Evolutionary conservation across 2,113 vertebrate species (phyloP).

Genomic region (Coturnix japonica): DNA sequence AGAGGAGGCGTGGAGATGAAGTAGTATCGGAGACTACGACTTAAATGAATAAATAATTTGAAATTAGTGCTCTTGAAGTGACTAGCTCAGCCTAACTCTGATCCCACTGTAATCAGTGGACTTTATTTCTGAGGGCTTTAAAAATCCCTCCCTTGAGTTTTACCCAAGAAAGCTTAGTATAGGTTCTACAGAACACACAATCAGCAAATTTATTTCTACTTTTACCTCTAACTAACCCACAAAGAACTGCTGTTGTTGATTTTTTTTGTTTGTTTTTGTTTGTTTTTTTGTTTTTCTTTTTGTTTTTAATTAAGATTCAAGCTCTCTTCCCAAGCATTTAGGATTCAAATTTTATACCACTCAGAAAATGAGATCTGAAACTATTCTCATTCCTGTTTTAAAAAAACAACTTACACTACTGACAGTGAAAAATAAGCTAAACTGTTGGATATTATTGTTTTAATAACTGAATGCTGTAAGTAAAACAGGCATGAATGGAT

Average conservation of each 20-base stretch:
- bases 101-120: not conserved
- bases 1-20: not conserved
- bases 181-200: not conserved
- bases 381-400: not conserved
- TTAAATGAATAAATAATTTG: not conserved
- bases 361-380: not conserved
- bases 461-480: not conserved
- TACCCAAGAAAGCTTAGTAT: not conserved
- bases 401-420: not conserved
- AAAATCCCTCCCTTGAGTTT: not conserved
- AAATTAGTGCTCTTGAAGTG: not conserved
- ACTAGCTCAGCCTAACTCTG: not conserved
- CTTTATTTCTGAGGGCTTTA: not conserved
- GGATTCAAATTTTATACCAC: not conserved
- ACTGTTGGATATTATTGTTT: not conserved
- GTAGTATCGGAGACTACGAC: not conserved
- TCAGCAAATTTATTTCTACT: not conserved
- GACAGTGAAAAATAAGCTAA: not conserved
- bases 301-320: not conserved
- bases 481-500: not conserved
- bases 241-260: not conserved
- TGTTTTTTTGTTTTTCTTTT: not conserved
- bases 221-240: not conserved
- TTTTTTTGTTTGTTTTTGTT: not conserved
- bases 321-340: not conserved